Evolutionary conservation across 2,888 invertebrate species (phyloP), one percentile per base, ranked within the genome.

Genomic region (Drosophila conformis): DNA sequence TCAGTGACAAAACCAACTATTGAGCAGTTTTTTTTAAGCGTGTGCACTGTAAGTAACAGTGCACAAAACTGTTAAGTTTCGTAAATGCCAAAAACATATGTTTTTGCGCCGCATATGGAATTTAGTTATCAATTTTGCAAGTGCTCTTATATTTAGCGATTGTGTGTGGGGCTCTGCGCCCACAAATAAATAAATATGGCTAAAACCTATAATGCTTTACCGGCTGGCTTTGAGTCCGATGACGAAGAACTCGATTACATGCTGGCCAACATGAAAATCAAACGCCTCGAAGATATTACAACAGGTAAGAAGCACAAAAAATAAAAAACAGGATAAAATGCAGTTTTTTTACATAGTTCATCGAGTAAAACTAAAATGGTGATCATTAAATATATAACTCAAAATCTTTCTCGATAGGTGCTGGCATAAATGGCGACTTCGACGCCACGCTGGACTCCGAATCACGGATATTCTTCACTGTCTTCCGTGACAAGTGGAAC

Each of bases 271-370:
- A 75, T 93, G 31, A 93, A 93, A 83, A 93, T 93, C 57, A 93
- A 92, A 48, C 89, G 93, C 40, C 84, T 93, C 63, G 92, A 92
- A 48, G 92, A 93, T 78, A 93, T 93, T 48, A 92, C 92, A 70
- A 80, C 69, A 61, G 89, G 86, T 40, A 92, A 86, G 57, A 4
- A 46, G 0, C 11, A n/a, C 18, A n/a, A n/a, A 13, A 21, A 36
- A 36, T 33, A 10, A 36, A 36, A 13, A 46, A 21, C 7, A n/a
- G 18, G 4, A 13, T 8, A 56, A 36, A 27, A 15, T 15, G 0
- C n/a, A 21, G 2, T 38, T 38, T 8, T n/a, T 46, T 46, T 25
- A 4, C 4, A 25, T 15, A 46, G 25, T 15, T 46, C 15, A 46
- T 25, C 25, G 15, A 18, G 13, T 27, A 10, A 8, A 40, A 27